Evolutionary conservation across 92 coral and sea anemone genomes (phyloP).

Genomic region (Epizoanthus stellaris): DNA sequence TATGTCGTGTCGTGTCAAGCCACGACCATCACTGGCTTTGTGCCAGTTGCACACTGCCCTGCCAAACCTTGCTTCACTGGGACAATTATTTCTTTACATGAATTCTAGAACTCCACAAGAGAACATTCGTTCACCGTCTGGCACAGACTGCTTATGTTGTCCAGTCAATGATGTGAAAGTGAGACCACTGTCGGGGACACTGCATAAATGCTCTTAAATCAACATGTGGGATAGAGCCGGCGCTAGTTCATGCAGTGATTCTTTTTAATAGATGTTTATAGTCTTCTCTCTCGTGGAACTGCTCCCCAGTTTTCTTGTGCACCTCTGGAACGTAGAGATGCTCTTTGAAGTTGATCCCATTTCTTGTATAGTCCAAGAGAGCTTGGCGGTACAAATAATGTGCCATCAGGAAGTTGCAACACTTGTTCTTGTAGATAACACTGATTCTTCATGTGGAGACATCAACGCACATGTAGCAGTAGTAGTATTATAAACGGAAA

Average conservation of each 20-base stretch:
- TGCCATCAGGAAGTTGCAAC: slow-evolving; percentile 75
- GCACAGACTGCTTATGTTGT: slow-evolving; percentile 56
- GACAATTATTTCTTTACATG: too few species aligned
- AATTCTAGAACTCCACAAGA: slow-evolving; percentile 35
- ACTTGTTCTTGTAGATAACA: slow-evolving; percentile 15
- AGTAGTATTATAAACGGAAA: too few species aligned
- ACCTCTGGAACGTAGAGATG: slow-evolving; percentile 71
- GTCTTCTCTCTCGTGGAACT: slow-evolving; percentile 71
- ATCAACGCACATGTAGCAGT: too few species aligned
- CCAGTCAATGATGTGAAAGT: slow-evolving; percentile 57
- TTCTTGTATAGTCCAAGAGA: slow-evolving; percentile 24
- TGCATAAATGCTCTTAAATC: neutral
- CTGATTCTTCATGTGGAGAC: too few species aligned
- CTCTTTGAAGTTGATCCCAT: slow-evolving; percentile 62
- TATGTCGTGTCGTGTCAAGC: neutral
- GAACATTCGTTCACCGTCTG: slow-evolving; percentile 49
- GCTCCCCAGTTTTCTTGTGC: slow-evolving; percentile 31
- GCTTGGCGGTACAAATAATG: slow-evolving; percentile 47
- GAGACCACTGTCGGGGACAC: slow-evolving; percentile 18
- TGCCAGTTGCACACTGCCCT: slow-evolving; percentile 43
- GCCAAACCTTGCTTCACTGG: slow-evolving; percentile 31
- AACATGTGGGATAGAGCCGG: slow-evolving; percentile 56
- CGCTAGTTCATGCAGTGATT: slow-evolving; percentile 45
- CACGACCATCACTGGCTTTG: slow-evolving; percentile 12
- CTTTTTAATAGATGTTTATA: slow-evolving; percentile 71